Evolutionary conservation across 2,888 invertebrate species (phyloP).

Genomic region (Xestia sexstrigata): DNA sequence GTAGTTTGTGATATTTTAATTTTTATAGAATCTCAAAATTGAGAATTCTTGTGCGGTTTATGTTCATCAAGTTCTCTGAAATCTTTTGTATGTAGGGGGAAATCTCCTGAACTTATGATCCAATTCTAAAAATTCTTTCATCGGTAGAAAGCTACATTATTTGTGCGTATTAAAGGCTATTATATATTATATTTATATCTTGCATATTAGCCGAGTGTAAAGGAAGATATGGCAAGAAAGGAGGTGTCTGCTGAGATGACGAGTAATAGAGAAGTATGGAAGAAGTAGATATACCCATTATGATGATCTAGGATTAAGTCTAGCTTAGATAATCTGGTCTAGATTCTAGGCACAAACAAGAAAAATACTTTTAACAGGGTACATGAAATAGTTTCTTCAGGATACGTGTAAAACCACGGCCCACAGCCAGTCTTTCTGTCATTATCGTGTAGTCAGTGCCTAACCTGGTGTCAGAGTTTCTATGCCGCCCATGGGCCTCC

Average conservation of each 20-base stretch:
- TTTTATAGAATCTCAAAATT: background rate
- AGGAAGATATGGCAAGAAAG: background rate
- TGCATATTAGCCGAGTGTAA: background rate
- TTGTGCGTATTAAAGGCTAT: too few relatives aligned
- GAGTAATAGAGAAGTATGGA: background rate
- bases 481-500: too few relatives aligned
- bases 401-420: background rate
- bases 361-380: background rate
- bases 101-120: too few relatives aligned
- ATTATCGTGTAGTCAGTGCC: too few relatives aligned
- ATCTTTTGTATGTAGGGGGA: too few relatives aligned
- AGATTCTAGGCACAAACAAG: background rate
- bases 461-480: too few relatives aligned
- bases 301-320: background rate
- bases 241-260: background rate
- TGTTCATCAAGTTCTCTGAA: background rate
- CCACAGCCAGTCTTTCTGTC: background rate
- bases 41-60: background rate
- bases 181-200: too few relatives aligned
- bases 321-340: background rate
- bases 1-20: background rate
- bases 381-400: background rate
- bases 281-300: background rate
- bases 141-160: too few relatives aligned
- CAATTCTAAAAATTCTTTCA: too few relatives aligned